phyloP scores from a whole-genome alignment of 2,113 vertebrate genomes.

The Centropristis striata region DNA sequence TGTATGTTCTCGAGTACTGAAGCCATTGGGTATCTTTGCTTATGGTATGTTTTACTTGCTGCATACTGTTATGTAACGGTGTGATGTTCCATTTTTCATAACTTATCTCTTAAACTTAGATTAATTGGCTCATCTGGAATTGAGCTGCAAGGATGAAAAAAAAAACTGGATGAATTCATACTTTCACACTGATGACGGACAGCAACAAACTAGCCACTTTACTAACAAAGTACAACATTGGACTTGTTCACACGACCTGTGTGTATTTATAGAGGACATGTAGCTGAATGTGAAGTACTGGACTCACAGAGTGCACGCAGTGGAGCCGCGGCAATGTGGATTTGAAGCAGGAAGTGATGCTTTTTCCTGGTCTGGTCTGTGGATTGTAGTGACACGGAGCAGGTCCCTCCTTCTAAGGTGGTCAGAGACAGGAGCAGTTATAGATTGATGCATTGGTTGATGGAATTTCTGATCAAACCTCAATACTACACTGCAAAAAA shows the following conservation, averaged over 20 bases:
- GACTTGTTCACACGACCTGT: not conserved
- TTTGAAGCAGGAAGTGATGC: slow-evolving; percentile 87
- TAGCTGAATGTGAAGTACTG: not conserved
- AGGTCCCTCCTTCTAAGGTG: slow-evolving; percentile 85
- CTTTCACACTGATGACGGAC: not conserved
- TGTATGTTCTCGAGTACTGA: not conserved
- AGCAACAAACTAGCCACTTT: not conserved
- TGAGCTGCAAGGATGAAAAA: too few species aligned
- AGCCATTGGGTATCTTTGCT: not conserved
- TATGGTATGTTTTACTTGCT: not conserved
- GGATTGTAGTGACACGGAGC: slow-evolving; percentile 86
- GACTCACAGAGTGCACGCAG: slow-evolving; percentile 81
- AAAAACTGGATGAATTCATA: not conserved
- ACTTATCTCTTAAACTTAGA: not conserved
- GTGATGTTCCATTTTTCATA: not conserved
- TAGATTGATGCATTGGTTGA: not conserved
- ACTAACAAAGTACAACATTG: not conserved
- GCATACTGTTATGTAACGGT: slow-evolving; percentile 1
- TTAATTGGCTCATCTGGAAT: too few species aligned
- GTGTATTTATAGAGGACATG: not conserved
- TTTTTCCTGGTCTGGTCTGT: slow-evolving; percentile 53
- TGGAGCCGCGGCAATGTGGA: slow-evolving; percentile 86
- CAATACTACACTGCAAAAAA: too few species aligned
- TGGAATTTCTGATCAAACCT: slow-evolving; percentile 1
- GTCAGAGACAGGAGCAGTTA: slow-evolving; percentile 22